Evolutionary conservation across 2,888 invertebrate genomes (phyloP).

Genomic region (Apotomis turbidana): DNA sequence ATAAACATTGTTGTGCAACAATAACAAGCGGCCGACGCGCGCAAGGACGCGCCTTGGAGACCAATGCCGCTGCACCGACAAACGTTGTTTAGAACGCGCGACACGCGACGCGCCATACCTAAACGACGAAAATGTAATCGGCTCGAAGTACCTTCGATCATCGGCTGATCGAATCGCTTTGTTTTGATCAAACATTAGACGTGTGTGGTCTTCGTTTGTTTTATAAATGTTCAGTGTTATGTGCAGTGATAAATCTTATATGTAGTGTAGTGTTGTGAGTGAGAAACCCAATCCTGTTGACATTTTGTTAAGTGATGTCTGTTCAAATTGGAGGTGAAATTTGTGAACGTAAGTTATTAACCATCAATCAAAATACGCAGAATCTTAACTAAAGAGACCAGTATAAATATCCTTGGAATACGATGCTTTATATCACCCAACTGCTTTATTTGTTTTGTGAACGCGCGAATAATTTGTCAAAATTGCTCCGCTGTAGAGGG

Average conservation of each 20-base stretch:
- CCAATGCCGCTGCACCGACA: conserved; percentile 51
- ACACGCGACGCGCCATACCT: conserved; percentile 51
- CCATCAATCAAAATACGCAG: conserved; percentile 2
- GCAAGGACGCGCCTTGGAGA: conserved; percentile 69
- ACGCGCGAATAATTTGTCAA: conserved; percentile 17
- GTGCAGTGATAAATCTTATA: conserved; percentile 46
- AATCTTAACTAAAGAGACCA: not conserved
- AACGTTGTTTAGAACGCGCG: conserved; percentile 59
- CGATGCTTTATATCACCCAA: not conserved
- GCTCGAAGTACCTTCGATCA: conserved; percentile 45
- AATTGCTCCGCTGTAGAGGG: conserved; percentile 38
- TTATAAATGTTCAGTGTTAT: conserved; percentile 46
- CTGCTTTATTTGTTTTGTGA: conserved; percentile 6
- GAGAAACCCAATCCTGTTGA: conserved; percentile 29
- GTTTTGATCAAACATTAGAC: conserved; percentile 57
- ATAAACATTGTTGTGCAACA: conserved; percentile 82
- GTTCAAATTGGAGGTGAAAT: conserved; percentile 47
- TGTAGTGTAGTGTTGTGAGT: conserved; percentile 36
- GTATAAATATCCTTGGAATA: not conserved
- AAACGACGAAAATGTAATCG: conserved; percentile 56
- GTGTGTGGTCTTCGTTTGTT: conserved; percentile 51
- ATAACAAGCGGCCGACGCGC: conserved; percentile 74
- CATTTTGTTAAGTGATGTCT: conserved; percentile 56
- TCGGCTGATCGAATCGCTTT: conserved; percentile 59
- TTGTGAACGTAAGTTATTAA: conserved; percentile 61